Evolutionary conservation across 2,888 invertebrate species (phyloP), one percentile per base, ranked within the genome.

Genomic region (Pseudococcus longispinus): DNA sequence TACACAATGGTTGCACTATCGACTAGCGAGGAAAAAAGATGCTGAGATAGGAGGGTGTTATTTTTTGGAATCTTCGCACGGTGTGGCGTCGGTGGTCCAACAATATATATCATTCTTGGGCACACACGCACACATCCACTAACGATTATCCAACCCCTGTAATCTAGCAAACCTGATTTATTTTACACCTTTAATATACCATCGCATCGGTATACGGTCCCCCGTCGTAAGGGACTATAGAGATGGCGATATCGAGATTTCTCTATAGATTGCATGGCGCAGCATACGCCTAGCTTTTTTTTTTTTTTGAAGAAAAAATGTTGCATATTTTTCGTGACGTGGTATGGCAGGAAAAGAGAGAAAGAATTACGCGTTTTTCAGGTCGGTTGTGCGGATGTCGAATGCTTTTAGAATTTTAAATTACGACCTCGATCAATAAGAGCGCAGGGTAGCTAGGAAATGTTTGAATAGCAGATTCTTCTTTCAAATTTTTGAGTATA

Each of bases 321-420:
- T 60, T 23, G 60, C 60, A 60, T 70, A 70, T 80, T 80, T 80
- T 80, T 42, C 32, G 37, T 37, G 4, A 11, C 13, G 20, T 18
- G 26, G 26, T 26, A 2, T 11, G 23, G 3, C 29, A 70, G 70
- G 26, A 26, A 18, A 70, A 70, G 4, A 70, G 29, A 55, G n/a
- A 46, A 2, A 51, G 29, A 74, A 74, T 74, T 74, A 42, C 77
- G 42, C 42, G 77, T 37, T 80, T 80, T 80, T 42, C 77, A 80
- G 42, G 77, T 37, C 32, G 70, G 70, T 42, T 80, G 42, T 80
- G 77, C 77, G 77, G 77, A 80, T 80, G 77, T 80, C 77, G 77
- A 80, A 80, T 80, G 77, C 77, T 80, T 80, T 80, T 80, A 42
- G 77, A 80, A 80, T 80, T 80, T 80, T 80, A 80, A 80, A 80